Evolutionary conservation across 2,888 invertebrate species (phyloP).

Genomic region (Ennomos quercinarius): DNA sequence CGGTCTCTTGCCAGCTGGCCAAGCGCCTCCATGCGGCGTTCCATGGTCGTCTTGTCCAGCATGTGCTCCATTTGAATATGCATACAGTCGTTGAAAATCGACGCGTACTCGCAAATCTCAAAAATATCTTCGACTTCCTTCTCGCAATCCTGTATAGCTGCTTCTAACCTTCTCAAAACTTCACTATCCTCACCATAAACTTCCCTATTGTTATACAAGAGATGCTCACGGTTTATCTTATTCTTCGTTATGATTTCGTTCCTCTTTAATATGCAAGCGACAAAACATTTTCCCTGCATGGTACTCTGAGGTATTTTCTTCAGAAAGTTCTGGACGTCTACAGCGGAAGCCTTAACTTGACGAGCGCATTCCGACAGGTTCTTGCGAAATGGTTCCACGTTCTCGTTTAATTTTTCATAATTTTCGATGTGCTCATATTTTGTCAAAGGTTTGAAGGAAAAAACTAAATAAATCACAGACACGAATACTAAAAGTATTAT

Average conservation of each 20-base stretch:
- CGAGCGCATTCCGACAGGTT: constrained; percentile 74
- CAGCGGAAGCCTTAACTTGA: constrained; percentile 70
- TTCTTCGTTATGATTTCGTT: constrained; percentile 71
- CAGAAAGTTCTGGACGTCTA: constrained; percentile 71
- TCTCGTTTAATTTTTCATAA: constrained; percentile 61
- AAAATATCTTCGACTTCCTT: constrained; percentile 64
- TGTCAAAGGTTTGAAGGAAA: constrained; percentile 64
- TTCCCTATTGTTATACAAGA: constrained; percentile 65
- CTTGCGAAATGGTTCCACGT: constrained; percentile 74
- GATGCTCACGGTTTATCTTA: constrained; percentile 59
- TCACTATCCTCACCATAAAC: constrained; percentile 75
- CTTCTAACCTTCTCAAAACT: constrained; percentile 62
- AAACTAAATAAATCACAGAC: constrained; percentile 51
- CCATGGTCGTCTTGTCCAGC: constrained; percentile 73
- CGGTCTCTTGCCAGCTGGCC: constrained; percentile 68
- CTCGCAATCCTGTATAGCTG: constrained; percentile 65
- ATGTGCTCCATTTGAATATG: constrained; percentile 81
- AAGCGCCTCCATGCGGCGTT: constrained; percentile 73
- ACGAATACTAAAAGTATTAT: constrained; percentile 52
- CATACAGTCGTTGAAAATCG: constrained; percentile 80
- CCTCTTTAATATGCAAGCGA: constrained; percentile 74
- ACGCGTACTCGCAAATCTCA: constrained; percentile 77
- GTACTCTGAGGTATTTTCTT: constrained; percentile 71
- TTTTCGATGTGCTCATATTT: constrained; percentile 71
- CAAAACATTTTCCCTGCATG: constrained; percentile 75